These are phyloP conservation scores for Sphecodes monilicornis DNA, from an alignment of 2,888 invertebrate genomes.

Conservation along the genomic window DNA sequence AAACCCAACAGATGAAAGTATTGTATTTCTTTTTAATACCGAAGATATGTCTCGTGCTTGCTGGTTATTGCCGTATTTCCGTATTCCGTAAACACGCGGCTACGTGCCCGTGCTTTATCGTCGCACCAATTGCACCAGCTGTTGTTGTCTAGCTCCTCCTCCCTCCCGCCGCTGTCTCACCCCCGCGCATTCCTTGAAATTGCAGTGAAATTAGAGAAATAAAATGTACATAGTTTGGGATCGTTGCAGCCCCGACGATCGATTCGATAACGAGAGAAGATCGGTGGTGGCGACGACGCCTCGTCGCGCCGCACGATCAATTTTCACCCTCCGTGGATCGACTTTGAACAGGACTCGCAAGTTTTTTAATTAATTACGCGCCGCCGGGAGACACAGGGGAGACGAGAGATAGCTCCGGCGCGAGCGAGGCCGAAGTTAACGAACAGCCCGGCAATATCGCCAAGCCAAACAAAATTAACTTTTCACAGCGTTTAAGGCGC, in stretches of 20 bases:
- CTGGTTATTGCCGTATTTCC: slow-evolving; percentile 45
- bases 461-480: slow-evolving; percentile 61
- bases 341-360: slow-evolving; percentile 22
- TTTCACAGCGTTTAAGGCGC: slow-evolving; percentile 21
- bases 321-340: slow-evolving; percentile 44
- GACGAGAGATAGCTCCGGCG: background rate
- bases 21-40: too few relatives aligned
- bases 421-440: slow-evolving; percentile 27
- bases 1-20: too few relatives aligned
- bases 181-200: background rate
- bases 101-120: slow-evolving; percentile 40
- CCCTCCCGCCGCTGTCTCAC: background rate
- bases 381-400: slow-evolving; percentile 29
- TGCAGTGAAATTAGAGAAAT: slow-evolving; percentile 52
- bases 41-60: slow-evolving; percentile 19
- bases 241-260: background rate
- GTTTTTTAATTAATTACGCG: slow-evolving; percentile 54
- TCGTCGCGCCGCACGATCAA: slow-evolving; percentile 28
- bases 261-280: background rate
- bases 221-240: slow-evolving; percentile 23
- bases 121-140: slow-evolving; percentile 50
- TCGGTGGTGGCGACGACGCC: background rate
- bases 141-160: slow-evolving; percentile 24
- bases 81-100: slow-evolving; percentile 37
- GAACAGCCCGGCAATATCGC: slow-evolving; percentile 49